Base-by-base conservation (phyloP, 1,140 invertebrate species). In the Rhizoglyphus robini region DNA sequence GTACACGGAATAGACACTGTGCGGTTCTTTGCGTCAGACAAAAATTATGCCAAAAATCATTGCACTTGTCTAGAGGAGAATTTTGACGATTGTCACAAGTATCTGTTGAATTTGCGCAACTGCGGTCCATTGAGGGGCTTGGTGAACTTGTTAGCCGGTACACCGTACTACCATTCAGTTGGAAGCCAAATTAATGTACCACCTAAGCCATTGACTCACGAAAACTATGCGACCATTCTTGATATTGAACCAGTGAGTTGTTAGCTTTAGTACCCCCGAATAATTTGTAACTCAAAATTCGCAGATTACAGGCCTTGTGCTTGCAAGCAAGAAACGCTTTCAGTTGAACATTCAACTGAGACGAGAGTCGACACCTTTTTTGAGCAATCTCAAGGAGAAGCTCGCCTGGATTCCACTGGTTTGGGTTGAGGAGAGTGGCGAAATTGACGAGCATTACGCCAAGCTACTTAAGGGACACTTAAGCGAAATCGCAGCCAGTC, bases 181-280 rank as follows among this genome's bases (percentile, higher is more conserved):
- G 31, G 23, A 54, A 5, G 31, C 8, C 8, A 8, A 8, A 8
- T 23, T 11, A 54, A 11, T 25, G 23, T 20, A 32, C 51, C 51
- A 54, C 20, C 20, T 11, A 27, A 27, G 51, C 8, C 8, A 23
- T 11, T 8, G 8, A 54, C 8, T 23, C 23, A 54, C 23, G 51
- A 8, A 8, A 54, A 54, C 51, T 54, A 54, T 32, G 51, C 8
- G 8, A 63, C 62, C 8, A 25, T 25, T 62, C 8, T 63, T 63
- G 62, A 63, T 30, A 63, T 63, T 59, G 62, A 63, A 30, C 62
- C 62, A 29, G 36, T 41, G 18, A 11, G 36, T 41, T 41, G 36
- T 41, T 41, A 11, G 8, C 18, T 8, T 41, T 41, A 11, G 36
- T 41, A 11, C 18, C 13, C 32, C 29, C 4, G 29, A 13, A 4